Base-by-base conservation (phyloP, 1,140 invertebrate species). In the Tetramorium alpestre region DNA sequence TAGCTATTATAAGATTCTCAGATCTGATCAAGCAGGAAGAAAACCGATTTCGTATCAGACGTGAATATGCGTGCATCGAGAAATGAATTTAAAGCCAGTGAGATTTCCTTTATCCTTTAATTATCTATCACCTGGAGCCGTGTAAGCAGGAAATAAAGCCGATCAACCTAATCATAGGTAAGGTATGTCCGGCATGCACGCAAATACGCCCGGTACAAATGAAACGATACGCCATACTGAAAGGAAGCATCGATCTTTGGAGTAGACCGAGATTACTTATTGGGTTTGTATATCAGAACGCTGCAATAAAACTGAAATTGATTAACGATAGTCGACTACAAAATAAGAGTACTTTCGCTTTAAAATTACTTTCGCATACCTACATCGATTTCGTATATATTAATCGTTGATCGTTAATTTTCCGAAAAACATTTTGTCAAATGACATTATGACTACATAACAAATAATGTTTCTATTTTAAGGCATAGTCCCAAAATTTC, bases 71-170 rank as follows among this genome's bases (percentile, higher is more conserved):
- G 77, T 58, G 51, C 18, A 47, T 60, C 51, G n/a, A 49, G 41
- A 81, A 41, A 84, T 75, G 41, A 60, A 84, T 82, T 41, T 75
- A 47, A n/a, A 73, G 13, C n/a, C 41, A 33, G 28, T 47, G 38
- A 72, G 25, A 84, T 84, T 58, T 58, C 41, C 54, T 73, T 84
- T 60, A 73, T 84, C 69, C 80, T 73, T 84, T 84, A 84, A 84
- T 82, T 73, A 82, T 84, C 80, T 60, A 75, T 28, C 65, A 70
- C 28, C 22, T 47, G 80, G 18, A 84, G 44, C 25, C 73, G 69
- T 84, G 69, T 38, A 84, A 84, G 60, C 80, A 84, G 80, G 80
- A 84, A 84, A 84, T 84, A 84, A 84, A 84, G 13, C 22, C 54
- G 69, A 84, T 84, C 80, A 84, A 62, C 41, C 54, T 84, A 75